A percentile compares a stretch with the other conserved stretches of the same genome.
phyloP scores from a whole-genome alignment of 2,888 invertebrate species.

The Zele albiditarsus region DNA sequence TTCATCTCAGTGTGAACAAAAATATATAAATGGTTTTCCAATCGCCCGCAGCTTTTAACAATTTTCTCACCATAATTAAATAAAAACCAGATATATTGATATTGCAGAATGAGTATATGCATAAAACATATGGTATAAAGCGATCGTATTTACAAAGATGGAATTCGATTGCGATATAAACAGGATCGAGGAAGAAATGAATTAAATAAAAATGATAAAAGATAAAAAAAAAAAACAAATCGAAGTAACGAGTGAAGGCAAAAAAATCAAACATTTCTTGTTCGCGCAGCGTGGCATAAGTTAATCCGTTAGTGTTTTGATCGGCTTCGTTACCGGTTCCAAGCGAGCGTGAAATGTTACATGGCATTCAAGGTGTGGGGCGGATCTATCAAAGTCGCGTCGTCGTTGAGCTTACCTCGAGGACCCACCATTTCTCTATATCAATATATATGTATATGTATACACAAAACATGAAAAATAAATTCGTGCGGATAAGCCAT shows the following conservation, averaged over 20 bases:
- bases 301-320: slow-evolving; percentile 57
- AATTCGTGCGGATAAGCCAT: slow-evolving; percentile 3
- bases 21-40: neutral
- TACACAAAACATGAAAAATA: neutral
- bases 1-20: slow-evolving; percentile 4
- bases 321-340: slow-evolving; percentile 60
- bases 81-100: neutral
- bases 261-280: slow-evolving; percentile 29
- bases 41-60: neutral
- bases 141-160: slow-evolving; percentile 2
- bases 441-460: neutral
- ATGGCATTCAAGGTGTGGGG: slow-evolving; percentile 63
- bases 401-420: slow-evolving; percentile 12
- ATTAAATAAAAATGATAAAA: slow-evolving; percentile 3
- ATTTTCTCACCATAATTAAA: neutral
- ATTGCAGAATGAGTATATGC: neutral
- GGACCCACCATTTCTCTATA: slow-evolving; percentile 31
- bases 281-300: slow-evolving; percentile 50
- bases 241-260: slow-evolving; percentile 11
- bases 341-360: slow-evolving; percentile 62
- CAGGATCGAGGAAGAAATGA: slow-evolving; percentile 9
- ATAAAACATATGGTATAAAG: neutral
- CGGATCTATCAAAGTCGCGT: slow-evolving; percentile 53
- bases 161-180: neutral
- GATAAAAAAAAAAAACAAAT: slow-evolving; percentile 7